A percentile compares a stretch with the other conserved stretches of the same genome.
Evolutionary conservation across 2,797 vertebrate species (phyloP).

Genomic region (Petrocephalus schoutedeni): DNA sequence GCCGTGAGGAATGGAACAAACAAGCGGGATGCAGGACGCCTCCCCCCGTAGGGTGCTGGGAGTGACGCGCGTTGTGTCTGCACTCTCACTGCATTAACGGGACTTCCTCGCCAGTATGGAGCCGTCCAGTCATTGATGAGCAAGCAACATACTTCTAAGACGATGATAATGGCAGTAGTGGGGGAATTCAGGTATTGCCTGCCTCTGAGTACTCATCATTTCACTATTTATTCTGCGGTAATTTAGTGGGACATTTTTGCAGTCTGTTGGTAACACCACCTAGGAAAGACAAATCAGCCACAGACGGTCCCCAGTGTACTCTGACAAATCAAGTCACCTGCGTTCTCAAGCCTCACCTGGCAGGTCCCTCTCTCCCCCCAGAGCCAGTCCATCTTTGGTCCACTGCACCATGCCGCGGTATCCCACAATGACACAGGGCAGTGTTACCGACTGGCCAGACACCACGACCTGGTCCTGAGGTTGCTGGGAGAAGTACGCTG

Average conservation of each 20-base stretch:
- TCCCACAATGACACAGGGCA: conserved; percentile 73
- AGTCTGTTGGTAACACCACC: not conserved
- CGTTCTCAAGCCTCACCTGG: conserved; percentile 59
- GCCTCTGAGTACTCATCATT: not conserved
- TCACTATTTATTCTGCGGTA: not conserved
- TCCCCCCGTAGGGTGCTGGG: not conserved
- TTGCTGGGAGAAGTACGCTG: conserved; percentile 82
- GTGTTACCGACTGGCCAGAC: conserved; percentile 71
- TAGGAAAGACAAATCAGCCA: not conserved
- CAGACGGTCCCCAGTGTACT: not conserved
- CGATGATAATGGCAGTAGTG: not conserved
- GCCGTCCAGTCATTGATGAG: not conserved
- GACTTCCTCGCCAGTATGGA: not conserved
- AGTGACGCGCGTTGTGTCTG: not conserved
- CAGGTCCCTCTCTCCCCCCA: conserved; percentile 80
- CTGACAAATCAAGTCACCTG: not conserved
- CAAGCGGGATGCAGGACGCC: not conserved
- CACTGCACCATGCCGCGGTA: conserved; percentile 83
- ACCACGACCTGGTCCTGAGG: conserved; percentile 78
- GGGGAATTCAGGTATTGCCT: not conserved
- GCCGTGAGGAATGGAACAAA: conserved; percentile 47
- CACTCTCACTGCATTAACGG: not conserved
- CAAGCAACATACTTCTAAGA: not conserved
- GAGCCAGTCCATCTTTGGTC: conserved; percentile 85
- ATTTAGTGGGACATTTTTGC: not conserved